Conservation (phyloP, 53 echinoderm and acorn worm genomes). For the Holothuria leucospilota region DNA sequence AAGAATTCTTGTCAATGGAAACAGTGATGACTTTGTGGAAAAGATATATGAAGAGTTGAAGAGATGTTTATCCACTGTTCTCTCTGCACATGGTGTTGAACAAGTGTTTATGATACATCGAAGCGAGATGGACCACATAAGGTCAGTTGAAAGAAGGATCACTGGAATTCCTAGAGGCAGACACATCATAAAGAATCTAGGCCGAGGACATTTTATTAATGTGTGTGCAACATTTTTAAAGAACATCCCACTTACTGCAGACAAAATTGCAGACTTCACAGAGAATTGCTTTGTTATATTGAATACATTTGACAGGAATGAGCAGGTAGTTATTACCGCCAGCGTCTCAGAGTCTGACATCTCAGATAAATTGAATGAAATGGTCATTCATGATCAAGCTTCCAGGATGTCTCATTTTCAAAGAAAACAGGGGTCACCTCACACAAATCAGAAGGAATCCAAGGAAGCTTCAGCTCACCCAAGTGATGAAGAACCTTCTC, state of each 20-base stretch:
- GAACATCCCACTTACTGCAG: slow-evolving; percentile 7
- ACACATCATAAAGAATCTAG: background rate
- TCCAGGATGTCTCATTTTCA: no score
- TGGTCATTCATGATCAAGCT: no score
- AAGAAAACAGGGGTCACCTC: no score
- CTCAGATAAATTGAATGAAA: no score
- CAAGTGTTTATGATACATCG: slow-evolving; percentile 12
- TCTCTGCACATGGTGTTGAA: background rate
- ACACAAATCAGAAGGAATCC: no score
- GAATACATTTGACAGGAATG: no score
- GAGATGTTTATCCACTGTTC: background rate
- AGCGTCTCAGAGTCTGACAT: no score
- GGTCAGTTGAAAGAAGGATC: background rate
- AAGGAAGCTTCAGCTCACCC: background rate
- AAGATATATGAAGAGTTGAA: background rate
- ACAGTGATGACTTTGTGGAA: background rate
- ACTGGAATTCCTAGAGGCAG: background rate
- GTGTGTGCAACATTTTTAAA: slow-evolving; percentile 6
- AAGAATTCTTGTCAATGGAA: background rate
- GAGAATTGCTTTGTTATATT: background rate
- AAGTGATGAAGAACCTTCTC: background rate
- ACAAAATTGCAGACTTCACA: slow-evolving; percentile 7
- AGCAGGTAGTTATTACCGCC: no score
- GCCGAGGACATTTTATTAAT: background rate
- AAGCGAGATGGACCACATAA: background rate